Percentiles rank a stretch among this genome's conserved stretches.
Conservation (phyloP, 2,113 vertebrate genomes). For the Protobothrops flavoviridis region DNA sequence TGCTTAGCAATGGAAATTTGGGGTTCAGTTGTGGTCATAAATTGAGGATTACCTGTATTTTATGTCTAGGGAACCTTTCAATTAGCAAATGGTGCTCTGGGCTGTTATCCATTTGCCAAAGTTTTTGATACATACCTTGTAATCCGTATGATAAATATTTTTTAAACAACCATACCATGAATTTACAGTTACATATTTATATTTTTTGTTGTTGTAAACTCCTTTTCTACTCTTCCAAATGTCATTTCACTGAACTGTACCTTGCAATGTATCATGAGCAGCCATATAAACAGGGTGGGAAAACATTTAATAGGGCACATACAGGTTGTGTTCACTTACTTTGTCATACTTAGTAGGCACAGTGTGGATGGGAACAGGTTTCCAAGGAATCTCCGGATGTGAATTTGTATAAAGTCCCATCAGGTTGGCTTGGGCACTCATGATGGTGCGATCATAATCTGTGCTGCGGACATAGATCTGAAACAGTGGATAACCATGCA, state of each 20-base stretch:
- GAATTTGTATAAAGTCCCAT: slow-evolving; percentile 77
- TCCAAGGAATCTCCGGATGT: slow-evolving; percentile 72
- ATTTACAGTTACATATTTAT: background rate
- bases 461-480: slow-evolving; percentile 82
- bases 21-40: too few relatives aligned
- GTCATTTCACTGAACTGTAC: background rate
- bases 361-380: slow-evolving; percentile 81
- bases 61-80: background rate
- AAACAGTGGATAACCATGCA: background rate
- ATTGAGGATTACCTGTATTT: background rate
- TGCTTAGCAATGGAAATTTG: too few relatives aligned
- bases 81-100: background rate
- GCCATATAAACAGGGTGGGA: background rate
- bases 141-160: background rate
- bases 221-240: background rate
- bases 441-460: slow-evolving; percentile 81
- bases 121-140: background rate
- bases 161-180: background rate
- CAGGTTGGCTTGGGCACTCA: slow-evolving; percentile 81
- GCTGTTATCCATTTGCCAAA: background rate
- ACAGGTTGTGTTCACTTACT: slow-evolving; percentile 54
- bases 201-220: background rate
- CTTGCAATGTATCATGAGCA: background rate
- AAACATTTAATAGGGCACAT: background rate
- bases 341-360: slow-evolving; percentile 76